Base-by-base conservation (phyloP, 2,113 vertebrate species). In the Lanius ludovicianus region DNA sequence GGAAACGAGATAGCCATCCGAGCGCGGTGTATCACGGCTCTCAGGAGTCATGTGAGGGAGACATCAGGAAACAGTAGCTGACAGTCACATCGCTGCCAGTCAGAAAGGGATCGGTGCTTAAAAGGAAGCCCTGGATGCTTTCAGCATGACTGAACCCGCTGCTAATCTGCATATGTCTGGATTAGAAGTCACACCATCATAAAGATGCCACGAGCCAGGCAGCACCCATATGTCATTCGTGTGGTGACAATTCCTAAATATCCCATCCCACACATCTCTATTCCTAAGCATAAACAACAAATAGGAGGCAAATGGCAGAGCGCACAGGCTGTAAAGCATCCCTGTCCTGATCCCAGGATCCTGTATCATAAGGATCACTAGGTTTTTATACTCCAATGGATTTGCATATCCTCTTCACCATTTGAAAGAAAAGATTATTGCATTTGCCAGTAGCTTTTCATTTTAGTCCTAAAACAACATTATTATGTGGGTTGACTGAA, bases 1-100 rank as follows among this genome's bases (percentile, higher is more conserved):
- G 87, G 91, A 95, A 96, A 94, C 39, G 57, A 62, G 96, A 96
- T 14, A 71, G 95, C 96, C 14, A 15, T 20, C 39, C 31, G 35
- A 96, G 78, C 28, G 6, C 55, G 5, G 71, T 25, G 96, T 96
- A 89, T 82, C 95, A 60, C 22, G 5, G 76, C 96, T 55, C 71
- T 78, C n/a, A 13, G 82, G 42, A 95, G 92, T 97, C 98, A 98
- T 96, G 96, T 98, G 98, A 97, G 95, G 80, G 76, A 52, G 96
- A 79, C 84, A 94, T 94, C 96, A 79, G 95, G 95, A 88, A 97
- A 93, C 89, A 89, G 96, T 96, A 96, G 96, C 96, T 95, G 89
- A 95, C 91, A 90, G 87, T 93, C 96, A 93, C 86, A 89, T 93
- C 93, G 19, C 95, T 37, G 86, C 93, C 95, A 94, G 89, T 60